phyloP scores from a whole-genome alignment of 2,888 invertebrate species.

The Pyralis farinalis region DNA sequence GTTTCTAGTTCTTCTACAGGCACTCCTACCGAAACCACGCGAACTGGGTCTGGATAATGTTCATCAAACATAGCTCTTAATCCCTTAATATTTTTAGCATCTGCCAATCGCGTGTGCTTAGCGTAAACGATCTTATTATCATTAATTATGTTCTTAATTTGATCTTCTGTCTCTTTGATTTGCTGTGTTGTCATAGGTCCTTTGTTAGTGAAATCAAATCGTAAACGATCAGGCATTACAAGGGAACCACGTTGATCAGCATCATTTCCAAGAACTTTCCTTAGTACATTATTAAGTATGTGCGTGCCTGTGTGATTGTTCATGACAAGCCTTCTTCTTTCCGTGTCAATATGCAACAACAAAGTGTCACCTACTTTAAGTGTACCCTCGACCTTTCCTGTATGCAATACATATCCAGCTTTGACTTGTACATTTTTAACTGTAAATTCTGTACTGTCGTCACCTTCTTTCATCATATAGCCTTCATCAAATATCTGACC shows the following conservation, averaged over 20 bases:
- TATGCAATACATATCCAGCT: constrained; percentile 97
- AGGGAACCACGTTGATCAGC: constrained; percentile 98
- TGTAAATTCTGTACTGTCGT: constrained; percentile 94
- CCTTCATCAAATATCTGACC: constrained; percentile 99
- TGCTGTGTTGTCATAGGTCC: constrained; percentile 94
- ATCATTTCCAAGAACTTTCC: constrained; percentile 93
- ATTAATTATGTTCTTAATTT: constrained; percentile 88
- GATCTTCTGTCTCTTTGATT: constrained; percentile 91
- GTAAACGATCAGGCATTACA: constrained; percentile 96
- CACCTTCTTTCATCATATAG: constrained; percentile 89
- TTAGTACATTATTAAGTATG: constrained; percentile 95
- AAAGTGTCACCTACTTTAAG: constrained; percentile 93
- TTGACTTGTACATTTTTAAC: constrained; percentile 97
- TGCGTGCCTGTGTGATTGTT: constrained; percentile 99
- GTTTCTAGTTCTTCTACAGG: constrained; percentile 93
- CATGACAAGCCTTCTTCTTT: constrained; percentile 95
- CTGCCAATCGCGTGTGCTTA: constrained; percentile 89
- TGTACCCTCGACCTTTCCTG: constrained; percentile 92
- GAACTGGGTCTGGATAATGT: constrained; percentile 98
- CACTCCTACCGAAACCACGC: constrained; percentile 96
- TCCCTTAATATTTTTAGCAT: constrained; percentile 95
- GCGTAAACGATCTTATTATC: constrained; percentile 92
- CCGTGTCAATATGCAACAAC: constrained; percentile 89
- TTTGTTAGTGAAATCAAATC: constrained; percentile 98
- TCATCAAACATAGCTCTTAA: constrained; percentile 99